Evolutionary conservation across 2,113 vertebrate species (phyloP).

Genomic region (Callopanchax toddi): DNA sequence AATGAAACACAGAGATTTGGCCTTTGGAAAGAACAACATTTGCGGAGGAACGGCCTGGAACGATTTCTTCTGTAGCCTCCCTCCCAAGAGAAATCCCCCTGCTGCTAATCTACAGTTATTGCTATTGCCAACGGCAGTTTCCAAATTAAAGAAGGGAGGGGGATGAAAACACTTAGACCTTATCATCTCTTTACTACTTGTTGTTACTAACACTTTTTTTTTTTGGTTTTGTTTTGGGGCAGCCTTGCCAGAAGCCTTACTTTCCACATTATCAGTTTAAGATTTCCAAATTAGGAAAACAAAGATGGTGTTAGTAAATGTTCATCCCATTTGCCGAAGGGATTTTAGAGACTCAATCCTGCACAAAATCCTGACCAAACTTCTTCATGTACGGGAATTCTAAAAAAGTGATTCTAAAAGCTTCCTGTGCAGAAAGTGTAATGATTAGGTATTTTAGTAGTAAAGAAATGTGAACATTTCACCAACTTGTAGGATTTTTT

Average conservation of each 20-base stretch:
- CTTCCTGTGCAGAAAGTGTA: neutral
- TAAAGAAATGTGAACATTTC: neutral
- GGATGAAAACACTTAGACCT: conserved; percentile 70
- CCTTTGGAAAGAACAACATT: conserved; percentile 81
- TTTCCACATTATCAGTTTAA: neutral
- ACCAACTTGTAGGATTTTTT: neutral
- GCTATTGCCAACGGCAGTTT: conserved; percentile 77
- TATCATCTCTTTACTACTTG: conserved; percentile 50
- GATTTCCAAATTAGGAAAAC: conserved; percentile 16
- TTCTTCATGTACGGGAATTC: too few relatives aligned
- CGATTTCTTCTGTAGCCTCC: conserved; percentile 67
- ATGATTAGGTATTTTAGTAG: neutral
- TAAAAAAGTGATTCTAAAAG: too few relatives aligned
- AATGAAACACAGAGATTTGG: conserved; percentile 78
- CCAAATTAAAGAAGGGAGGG: conserved; percentile 79
- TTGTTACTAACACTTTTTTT: conserved; percentile 64
- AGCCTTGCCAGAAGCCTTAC: conserved; percentile 1
- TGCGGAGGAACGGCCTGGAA: conserved; percentile 72
- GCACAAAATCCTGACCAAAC: too few relatives aligned
- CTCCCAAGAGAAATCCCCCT: conserved; percentile 81
- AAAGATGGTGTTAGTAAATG: neutral
- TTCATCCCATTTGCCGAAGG: too few relatives aligned
- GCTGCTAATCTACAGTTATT: conserved; percentile 85
- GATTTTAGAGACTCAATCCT: too few relatives aligned
- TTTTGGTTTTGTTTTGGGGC: conserved; percentile 31